Base-by-base conservation (phyloP, 2,888 invertebrate genomes). In the Halictus quadricinctus region DNA sequence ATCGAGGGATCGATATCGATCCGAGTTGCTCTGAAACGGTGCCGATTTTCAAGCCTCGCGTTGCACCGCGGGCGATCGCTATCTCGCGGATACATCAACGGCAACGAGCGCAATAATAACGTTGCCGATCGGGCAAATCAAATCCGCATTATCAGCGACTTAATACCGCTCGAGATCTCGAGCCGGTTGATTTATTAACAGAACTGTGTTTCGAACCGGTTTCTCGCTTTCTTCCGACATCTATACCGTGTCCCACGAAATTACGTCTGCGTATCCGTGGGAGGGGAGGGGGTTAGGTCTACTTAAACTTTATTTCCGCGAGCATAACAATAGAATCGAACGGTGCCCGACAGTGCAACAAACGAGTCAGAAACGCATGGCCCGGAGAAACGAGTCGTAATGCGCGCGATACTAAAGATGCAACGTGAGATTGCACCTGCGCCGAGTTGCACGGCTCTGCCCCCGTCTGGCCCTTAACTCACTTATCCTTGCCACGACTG, bases 391-490 rank as follows among this genome's bases (percentile, higher is more conserved):
- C 60, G 60, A 46, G 15, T 76, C 87, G 70, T 80, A 81, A 85
- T 81, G 82, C 75, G 85, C 41, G 29, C 88, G 85, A 87, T 87
- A 87, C 85, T 88, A 89, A 88, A 88, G 88, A 88, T 88, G 87
- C 87, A 80, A 88, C 88, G 88, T 85, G 89, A 88, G 88, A 88
- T 88, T 89, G 76, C 80, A 69, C 60, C 72, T 76, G 69, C 25
- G 18, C 15, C 41, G 76, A 54, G 25, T 58, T 8, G 25, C 25
- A 60, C n/a, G 25, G 21, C 41, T 48, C 64, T 46, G 48, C 15
- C 21, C 48, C 21, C 43, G 72, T 72, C 60, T 75, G 70, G 69
- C 80, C 54, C 29, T 78, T 72, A 79, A 84, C 75, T 83, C 73
- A 41, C 41, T 83, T 78, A 72, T 72, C 46, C 80, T 21, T 15